A percentile compares a stretch with the other conserved stretches of the same genome.
Evolutionary conservation across 2,113 vertebrate species (phyloP).

Genomic region (Raphicerus campestris): DNA sequence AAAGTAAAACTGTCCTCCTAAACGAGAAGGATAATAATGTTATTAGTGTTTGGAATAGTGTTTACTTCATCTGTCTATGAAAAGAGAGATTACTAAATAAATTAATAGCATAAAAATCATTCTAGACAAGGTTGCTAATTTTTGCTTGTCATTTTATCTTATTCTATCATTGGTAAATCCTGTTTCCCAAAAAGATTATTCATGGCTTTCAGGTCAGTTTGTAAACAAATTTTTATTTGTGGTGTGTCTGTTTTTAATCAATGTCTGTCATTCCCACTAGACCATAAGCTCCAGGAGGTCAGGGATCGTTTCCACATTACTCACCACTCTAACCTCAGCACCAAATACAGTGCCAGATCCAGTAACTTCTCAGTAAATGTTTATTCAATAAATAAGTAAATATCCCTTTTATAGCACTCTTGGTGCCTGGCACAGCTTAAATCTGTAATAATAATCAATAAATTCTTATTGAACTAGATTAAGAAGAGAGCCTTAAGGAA

Average conservation of each 20-base stretch:
- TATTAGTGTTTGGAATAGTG: neutral
- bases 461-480: neutral
- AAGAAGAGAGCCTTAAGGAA: neutral
- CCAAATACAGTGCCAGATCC: neutral
- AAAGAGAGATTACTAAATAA: neutral
- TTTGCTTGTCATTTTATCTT: neutral
- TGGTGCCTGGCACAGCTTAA: neutral
- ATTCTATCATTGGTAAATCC: neutral
- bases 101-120: neutral
- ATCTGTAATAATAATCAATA: neutral
- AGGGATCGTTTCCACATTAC: neutral
- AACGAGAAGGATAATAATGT: neutral
- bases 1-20: neutral
- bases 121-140: neutral
- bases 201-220: neutral
- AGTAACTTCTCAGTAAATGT: conserved; percentile 2
- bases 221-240: neutral
- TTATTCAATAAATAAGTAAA: neutral
- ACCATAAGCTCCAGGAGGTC: neutral
- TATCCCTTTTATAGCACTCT: neutral
- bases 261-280: neutral
- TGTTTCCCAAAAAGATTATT: neutral
- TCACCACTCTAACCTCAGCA: neutral
- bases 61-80: neutral
- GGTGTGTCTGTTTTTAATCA: neutral